These are phyloP conservation scores for Pygoscelis antarcticus DNA, from an alignment of 2,113 vertebrate species.

Conservation along the genomic window DNA sequence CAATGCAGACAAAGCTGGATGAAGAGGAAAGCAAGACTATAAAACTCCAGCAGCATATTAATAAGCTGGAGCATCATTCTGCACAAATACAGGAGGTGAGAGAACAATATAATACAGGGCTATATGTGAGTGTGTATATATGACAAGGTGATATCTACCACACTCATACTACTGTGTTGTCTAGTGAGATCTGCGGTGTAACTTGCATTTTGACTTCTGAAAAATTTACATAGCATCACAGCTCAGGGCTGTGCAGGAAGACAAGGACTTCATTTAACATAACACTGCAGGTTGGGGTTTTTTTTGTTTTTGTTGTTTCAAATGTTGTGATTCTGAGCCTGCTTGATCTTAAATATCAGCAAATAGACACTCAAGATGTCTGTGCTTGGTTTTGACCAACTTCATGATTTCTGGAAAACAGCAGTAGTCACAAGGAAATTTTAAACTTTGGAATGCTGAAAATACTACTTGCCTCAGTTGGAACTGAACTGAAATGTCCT, in stretches of 20 bases:
- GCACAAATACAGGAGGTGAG: constrained; percentile 79
- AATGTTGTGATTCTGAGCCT: neutral
- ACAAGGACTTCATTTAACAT: neutral
- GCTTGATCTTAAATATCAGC: neutral
- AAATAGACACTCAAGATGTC: neutral
- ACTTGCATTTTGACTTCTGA: neutral
- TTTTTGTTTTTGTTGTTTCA: neutral
- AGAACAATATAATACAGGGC: neutral
- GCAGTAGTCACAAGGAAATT: neutral
- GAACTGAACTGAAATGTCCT: neutral
- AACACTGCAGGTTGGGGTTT: neutral
- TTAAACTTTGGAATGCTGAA: neutral
- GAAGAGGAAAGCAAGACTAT: constrained; percentile 87
- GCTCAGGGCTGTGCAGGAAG: neutral
- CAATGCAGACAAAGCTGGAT: constrained; percentile 82
- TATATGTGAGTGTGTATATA: neutral
- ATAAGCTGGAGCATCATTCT: constrained; percentile 88
- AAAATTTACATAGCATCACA: neutral
- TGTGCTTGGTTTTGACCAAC: neutral
- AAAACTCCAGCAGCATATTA: constrained; percentile 86
- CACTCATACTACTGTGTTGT: neutral
- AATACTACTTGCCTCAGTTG: neutral
- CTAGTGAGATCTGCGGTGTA: neutral
- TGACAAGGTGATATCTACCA: neutral
- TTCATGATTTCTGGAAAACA: neutral